Evolutionary conservation across 2,113 vertebrate species (phyloP), one percentile per base, ranked within the genome.

Genomic region (Calonectris borealis): DNA sequence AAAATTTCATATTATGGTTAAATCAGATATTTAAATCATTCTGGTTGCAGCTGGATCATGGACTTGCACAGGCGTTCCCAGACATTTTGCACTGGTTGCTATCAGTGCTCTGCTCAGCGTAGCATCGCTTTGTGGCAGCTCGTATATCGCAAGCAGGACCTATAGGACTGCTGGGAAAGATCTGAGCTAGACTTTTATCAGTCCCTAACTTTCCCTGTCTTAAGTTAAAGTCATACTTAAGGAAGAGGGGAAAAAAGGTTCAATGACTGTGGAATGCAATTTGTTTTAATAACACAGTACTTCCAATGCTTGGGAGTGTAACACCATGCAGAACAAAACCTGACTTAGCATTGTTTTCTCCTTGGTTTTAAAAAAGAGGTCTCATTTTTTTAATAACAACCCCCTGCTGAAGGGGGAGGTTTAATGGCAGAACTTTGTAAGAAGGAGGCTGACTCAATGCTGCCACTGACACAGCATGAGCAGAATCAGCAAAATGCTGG

Each of bases 401-500:
- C 16, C 24, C 68, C 38, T 0, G 0, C 52, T 46, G 62, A 83
- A 93, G 78, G 49, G 93, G 61, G 80, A 92, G 8, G 29, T 70
- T 96, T 91, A 89, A 78, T 78, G 62, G 27, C 38, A 91, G 52
- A 92, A 62, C 61, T 86, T 94, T 86, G 18, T 42, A 80, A 81
- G 66, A 66, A 65, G 78, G 82, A 97, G 82, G 82, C 75, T 93
- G 75, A 97, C 65, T 46, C 79, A 85, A 70, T 52, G 34, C 69
- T 93, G 71, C 75, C 61, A 75, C 17, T 91, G 85, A 88, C 19
- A 16, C 65, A 72, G 70, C 2, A 0, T 85, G 79, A 92, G 86
- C 81, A 80, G 71, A 92, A 91, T 94, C 90, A 96, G 90, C 81
- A 95, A 94, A 95, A 83, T 34, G 11, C 58, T 69, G 57, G 27